A percentile compares a stretch with the other conserved stretches of the same genome.
Conservation (phyloP, 2,888 invertebrate genomes). For the Cheilosia grossa region DNA sequence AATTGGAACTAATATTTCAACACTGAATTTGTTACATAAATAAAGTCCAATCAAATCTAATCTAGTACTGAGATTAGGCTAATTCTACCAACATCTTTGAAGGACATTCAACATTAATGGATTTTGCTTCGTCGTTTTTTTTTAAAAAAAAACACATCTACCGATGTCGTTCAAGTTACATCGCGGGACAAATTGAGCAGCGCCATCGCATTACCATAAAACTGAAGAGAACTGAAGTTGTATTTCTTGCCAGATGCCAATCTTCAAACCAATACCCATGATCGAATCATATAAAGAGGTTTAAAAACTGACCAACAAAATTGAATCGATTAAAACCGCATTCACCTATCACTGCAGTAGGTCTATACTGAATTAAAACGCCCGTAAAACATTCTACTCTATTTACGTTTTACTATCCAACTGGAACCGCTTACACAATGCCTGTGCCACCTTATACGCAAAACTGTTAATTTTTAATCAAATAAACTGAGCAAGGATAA, state of each 20-base stretch:
- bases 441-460: background rate
- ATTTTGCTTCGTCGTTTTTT: too few species aligned
- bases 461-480: slow-evolving; percentile 20
- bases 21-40: too few species aligned
- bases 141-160: too few species aligned
- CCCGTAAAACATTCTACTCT: background rate
- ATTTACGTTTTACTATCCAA: slow-evolving; percentile 7
- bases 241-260: background rate
- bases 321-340: background rate
- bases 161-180: too few species aligned
- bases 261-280: background rate
- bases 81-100: too few species aligned
- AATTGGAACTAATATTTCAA: too few species aligned
- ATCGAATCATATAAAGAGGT: background rate
- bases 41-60: too few species aligned
- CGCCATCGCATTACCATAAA: too few species aligned
- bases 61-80: too few species aligned
- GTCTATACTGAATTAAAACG: background rate
- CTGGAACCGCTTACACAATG: slow-evolving; percentile 1
- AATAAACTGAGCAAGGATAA: slow-evolving; percentile 18
- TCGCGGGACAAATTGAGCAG: too few species aligned
- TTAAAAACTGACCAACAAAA: slow-evolving; percentile 2
- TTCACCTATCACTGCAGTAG: background rate
- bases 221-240: background rate
- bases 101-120: too few species aligned